Base-by-base conservation (phyloP, 2,888 invertebrate species). In the Eupithecia tripunctaria region DNA sequence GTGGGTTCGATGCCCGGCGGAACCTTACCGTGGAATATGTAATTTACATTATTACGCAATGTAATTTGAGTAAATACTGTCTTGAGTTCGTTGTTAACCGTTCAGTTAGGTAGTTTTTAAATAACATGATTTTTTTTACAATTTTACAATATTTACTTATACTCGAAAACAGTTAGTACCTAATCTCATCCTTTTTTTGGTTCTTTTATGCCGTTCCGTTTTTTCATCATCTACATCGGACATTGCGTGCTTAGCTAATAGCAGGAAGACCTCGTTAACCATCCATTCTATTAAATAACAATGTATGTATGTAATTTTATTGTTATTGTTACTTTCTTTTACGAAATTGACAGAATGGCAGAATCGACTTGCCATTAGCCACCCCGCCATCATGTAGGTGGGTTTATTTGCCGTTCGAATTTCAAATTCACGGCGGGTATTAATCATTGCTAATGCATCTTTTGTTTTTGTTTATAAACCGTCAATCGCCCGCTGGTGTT, bases 391-490 rank as follows among this genome's bases (percentile, higher is more conserved):
- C 60, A 67, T 72, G 71, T 51, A 56, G 62, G 69, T 41, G 41
- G 64, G 21, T 72, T 70, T 74, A 67, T 71, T 74, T 74, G 74
- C 68, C 69, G 74, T 69, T 74, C 27, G 69, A 60, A 71, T 67
- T 68, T 67, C 59, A 70, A 77, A 75, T 69, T 85, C 78, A 88
- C 85, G 80, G 83, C 63, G 82, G 82, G 84, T 75, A 89, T 89
- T 86, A 86, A 89, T 92, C 89, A 89, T 80, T 85, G 86, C 86
- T 92, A 91, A 93, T 92, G 92, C 90, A 88, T 82, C 81, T 83
- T 81, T 85, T 88, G 87, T 90, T 88, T 87, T 88, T 91, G 90
- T 92, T 91, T 91, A 89, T 82, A 78, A 73, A 76, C 86, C 85
- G 88, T 88, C 88, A 83, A 82, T 86, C 82, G 72, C 64, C 64